These are phyloP conservation scores for Coregonus sp. DNA, from an alignment of 2,797 vertebrate species.

Conservation along the genomic window DNA sequence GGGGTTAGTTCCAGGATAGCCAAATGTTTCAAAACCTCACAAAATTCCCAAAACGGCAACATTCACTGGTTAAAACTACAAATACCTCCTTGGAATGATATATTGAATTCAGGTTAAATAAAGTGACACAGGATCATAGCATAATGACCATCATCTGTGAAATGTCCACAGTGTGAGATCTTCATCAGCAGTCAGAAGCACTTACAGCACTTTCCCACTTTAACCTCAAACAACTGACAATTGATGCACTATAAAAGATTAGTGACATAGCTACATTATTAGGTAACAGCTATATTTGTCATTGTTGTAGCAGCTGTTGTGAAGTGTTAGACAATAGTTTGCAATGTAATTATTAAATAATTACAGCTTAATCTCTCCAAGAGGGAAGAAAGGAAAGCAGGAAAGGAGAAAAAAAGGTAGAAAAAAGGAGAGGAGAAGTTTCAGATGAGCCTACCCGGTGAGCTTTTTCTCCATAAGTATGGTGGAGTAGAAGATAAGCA, in stretches of 20 bases:
- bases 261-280: too few species aligned
- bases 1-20: not conserved
- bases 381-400: conserved; percentile 14
- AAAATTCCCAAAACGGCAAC: too few species aligned
- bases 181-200: too few species aligned
- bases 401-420: conserved; percentile 30
- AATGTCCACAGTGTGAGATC: too few species aligned
- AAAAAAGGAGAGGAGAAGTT: conserved; percentile 41
- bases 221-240: not conserved
- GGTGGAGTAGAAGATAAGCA: conserved; percentile 62
- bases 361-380: not conserved
- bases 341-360: too few species aligned
- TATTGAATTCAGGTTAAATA: too few species aligned
- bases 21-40: not conserved
- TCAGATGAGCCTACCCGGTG: conserved; percentile 32
- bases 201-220: too few species aligned
- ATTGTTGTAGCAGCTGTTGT: conserved; percentile 21
- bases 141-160: too few species aligned
- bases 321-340: not conserved
- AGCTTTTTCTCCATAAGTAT: conserved; percentile 31
- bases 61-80: too few species aligned
- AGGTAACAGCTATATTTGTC: not conserved
- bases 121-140: too few species aligned
- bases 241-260: not conserved
- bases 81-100: too few species aligned